These are phyloP conservation scores for Omphaloscelis lunosa DNA, from an alignment of 2,888 invertebrate genomes.

Conservation along the genomic window DNA sequence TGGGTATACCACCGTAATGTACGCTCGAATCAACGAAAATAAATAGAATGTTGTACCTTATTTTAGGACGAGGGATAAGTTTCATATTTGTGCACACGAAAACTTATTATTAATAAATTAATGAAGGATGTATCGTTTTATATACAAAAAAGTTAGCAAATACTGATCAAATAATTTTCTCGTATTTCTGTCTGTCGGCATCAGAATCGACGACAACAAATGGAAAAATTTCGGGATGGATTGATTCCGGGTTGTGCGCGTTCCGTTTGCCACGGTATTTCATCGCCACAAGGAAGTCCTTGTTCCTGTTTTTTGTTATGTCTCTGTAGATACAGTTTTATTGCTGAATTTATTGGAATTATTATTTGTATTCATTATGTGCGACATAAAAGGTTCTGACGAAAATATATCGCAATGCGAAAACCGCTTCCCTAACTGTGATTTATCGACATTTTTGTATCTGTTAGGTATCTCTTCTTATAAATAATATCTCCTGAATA, in stretches of 20 bases:
- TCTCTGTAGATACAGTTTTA: constrained; percentile 63
- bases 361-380: constrained; percentile 60
- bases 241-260: constrained; percentile 75
- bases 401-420: constrained; percentile 29
- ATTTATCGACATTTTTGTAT: constrained; percentile 26
- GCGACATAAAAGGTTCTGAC: constrained; percentile 36
- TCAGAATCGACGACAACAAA: constrained; percentile 72
- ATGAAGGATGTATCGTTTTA: constrained; percentile 32
- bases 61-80: constrained; percentile 11
- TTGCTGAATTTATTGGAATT: constrained; percentile 68
- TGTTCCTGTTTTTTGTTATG: constrained; percentile 70
- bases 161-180: constrained; percentile 77
- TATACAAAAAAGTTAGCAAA: constrained; percentile 68
- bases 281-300: constrained; percentile 69
- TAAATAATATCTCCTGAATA: constrained; percentile 12
- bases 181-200: constrained; percentile 71
- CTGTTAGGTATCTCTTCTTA: background rate
- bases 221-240: constrained; percentile 75
- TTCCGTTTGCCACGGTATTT: constrained; percentile 74
- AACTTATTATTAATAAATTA: constrained; percentile 56
- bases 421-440: constrained; percentile 13
- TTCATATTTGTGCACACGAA: constrained; percentile 37
- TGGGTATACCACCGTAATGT: constrained; percentile 42
- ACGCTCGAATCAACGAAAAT: constrained; percentile 43
- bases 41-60: constrained; percentile 33